Evolutionary conservation across 2,797 vertebrate genomes (phyloP).

Genomic region (Betta splendens): DNA sequence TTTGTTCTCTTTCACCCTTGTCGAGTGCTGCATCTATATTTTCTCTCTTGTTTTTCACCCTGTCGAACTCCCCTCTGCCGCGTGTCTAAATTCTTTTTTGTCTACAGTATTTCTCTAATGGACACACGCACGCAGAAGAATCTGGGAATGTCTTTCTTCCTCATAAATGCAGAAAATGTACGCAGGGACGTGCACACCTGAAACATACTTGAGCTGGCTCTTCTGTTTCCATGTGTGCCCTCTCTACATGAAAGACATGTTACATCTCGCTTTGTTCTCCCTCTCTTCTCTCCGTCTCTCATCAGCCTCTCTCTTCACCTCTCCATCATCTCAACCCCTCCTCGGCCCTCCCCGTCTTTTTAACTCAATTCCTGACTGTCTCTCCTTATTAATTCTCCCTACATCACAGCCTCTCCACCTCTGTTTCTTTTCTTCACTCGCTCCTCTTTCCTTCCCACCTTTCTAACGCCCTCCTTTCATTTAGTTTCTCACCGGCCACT

Average conservation of each 20-base stretch:
- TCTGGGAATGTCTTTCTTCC: constrained; percentile 25
- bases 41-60: constrained; percentile 3
- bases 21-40: constrained; percentile 29
- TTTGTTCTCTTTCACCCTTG: constrained; percentile 36
- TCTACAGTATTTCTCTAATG: constrained; percentile 18
- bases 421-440: constrained; percentile 23
- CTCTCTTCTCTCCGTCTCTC: constrained; percentile 52
- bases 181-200: constrained; percentile 10
- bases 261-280: constrained; percentile 63
- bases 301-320: constrained; percentile 57
- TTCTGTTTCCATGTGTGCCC: constrained; percentile 63
- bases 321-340: constrained; percentile 63
- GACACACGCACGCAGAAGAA: neutral
- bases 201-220: constrained; percentile 48
- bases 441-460: constrained; percentile 25
- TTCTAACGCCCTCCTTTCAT: constrained; percentile 37
- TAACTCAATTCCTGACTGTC: constrained; percentile 53
- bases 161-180: constrained; percentile 35
- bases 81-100: constrained; percentile 29
- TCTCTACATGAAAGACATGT: constrained; percentile 61
- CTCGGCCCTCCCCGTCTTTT: constrained; percentile 43
- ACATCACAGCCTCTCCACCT: constrained; percentile 48
- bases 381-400: constrained; percentile 56
- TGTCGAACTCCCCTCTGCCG: constrained; percentile 12
- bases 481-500: constrained; percentile 23